phyloP scores from a whole-genome alignment of 2,797 vertebrate genomes.

The Miichthys miiuy region DNA sequence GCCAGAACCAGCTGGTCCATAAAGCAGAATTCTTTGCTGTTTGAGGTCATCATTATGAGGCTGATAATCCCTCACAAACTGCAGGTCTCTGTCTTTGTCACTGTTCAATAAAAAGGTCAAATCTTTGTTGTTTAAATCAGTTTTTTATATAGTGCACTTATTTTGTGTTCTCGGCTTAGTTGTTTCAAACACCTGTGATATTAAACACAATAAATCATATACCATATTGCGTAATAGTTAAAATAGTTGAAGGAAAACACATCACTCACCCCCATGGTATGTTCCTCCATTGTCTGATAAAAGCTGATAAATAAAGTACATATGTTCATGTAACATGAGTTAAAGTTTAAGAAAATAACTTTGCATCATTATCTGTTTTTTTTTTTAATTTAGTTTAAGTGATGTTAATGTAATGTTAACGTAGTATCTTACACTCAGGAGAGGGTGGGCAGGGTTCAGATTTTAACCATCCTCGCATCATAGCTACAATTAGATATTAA shows the following conservation, averaged over 20 bases:
- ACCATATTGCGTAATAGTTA: too few relatives aligned
- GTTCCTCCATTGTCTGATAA: not conserved
- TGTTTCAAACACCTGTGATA: too few relatives aligned
- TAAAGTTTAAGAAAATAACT: too few relatives aligned
- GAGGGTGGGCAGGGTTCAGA: not conserved
- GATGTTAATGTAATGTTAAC: not conserved
- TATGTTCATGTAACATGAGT: not conserved
- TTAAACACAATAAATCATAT: too few relatives aligned
- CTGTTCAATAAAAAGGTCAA: not conserved
- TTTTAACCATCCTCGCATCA: rapidly evolving
- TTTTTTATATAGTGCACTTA: too few relatives aligned
- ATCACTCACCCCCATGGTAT: not conserved
- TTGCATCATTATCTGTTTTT: too few relatives aligned
- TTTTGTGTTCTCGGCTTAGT: too few relatives aligned
- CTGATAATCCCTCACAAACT: not conserved
- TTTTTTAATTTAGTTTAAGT: too few relatives aligned
- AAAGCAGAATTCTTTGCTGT: not conserved
- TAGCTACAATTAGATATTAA: not conserved
- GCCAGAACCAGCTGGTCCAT: constrained; percentile 68
- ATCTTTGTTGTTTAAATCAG: too few relatives aligned
- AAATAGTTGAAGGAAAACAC: too few relatives aligned
- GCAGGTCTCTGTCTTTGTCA: not conserved
- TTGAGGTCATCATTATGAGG: not conserved
- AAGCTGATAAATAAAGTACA: not conserved
- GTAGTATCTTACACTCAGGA: not conserved